These are phyloP conservation scores for Thinocorus orbignyianus DNA, from an alignment of 2,113 vertebrate species.

Conservation along the genomic window DNA sequence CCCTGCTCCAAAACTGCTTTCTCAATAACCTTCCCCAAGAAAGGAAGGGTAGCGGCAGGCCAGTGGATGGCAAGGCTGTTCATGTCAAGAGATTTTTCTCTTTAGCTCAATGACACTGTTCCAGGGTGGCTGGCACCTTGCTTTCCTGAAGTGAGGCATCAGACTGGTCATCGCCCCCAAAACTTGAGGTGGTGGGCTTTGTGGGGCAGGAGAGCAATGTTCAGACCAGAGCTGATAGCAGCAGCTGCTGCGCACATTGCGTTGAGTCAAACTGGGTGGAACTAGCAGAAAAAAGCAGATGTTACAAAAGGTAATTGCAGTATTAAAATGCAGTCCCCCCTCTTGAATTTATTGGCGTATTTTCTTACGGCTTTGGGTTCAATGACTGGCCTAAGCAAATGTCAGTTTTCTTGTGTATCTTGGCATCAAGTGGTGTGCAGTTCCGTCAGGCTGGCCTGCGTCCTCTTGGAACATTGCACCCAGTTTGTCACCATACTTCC, in stretches of 20 bases:
- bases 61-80: not conserved
- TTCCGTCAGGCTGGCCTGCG: not conserved
- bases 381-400: not conserved
- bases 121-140: not conserved
- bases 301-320: not conserved
- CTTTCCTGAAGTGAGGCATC: not conserved
- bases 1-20: constrained; percentile 34
- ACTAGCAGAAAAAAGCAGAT: not conserved
- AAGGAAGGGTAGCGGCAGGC: not conserved
- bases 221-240: not conserved
- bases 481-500: rapidly evolving
- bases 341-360: not conserved
- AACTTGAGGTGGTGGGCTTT: not conserved
- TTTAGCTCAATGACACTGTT: not conserved
- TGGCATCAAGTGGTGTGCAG: not conserved
- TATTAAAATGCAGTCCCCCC: not conserved
- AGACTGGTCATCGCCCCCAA: not conserved
- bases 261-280: not conserved
- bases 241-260: rapidly evolving
- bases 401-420: not conserved
- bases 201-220: not conserved
- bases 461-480: not conserved
- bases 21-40: constrained; percentile 44
- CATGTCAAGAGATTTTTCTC: constrained; percentile 4
- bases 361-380: not conserved